Conservation (phyloP, 2,113 vertebrate species). For the Hymenochirus boettgeri region DNA sequence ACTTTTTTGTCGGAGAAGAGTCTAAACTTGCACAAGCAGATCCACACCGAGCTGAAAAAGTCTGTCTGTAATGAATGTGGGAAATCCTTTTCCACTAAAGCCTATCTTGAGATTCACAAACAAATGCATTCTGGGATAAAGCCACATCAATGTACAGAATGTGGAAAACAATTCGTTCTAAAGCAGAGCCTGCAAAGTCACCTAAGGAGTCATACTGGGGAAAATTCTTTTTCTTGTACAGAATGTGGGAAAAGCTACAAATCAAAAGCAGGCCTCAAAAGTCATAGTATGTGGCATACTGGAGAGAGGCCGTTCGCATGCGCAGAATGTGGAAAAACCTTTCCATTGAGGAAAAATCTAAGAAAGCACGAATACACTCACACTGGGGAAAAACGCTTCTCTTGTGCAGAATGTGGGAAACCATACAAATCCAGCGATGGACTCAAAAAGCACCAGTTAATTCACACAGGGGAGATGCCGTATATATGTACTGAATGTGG, state of each 20-base stretch:
- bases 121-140: conserved; percentile 47
- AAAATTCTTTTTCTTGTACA: background rate
- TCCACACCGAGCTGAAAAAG: conserved; percentile 51
- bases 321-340: background rate
- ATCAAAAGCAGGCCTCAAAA: background rate
- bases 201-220: conserved; percentile 10
- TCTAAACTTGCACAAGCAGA: conserved; percentile 51
- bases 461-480: conserved; percentile 47
- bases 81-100: conserved; percentile 53
- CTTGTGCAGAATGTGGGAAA: conserved; percentile 54
- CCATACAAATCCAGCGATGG: conserved; percentile 51
- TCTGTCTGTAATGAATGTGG: conserved; percentile 47
- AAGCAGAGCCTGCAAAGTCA: conserved; percentile 50
- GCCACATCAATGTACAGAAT: conserved; percentile 42
- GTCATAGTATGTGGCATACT: background rate
- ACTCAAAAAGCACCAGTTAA: conserved; percentile 52
- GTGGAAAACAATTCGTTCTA: conserved; percentile 53
- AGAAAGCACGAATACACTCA: conserved; percentile 35
- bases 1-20: conserved; percentile 49
- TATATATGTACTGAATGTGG: background rate
- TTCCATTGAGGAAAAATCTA: background rate
- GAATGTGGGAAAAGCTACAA: background rate
- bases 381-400: conserved; percentile 55
- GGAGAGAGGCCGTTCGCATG: background rate
- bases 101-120: conserved; percentile 50